Conservation (phyloP, 1,140 invertebrate species). For the Brachionus manjavacas region DNA sequence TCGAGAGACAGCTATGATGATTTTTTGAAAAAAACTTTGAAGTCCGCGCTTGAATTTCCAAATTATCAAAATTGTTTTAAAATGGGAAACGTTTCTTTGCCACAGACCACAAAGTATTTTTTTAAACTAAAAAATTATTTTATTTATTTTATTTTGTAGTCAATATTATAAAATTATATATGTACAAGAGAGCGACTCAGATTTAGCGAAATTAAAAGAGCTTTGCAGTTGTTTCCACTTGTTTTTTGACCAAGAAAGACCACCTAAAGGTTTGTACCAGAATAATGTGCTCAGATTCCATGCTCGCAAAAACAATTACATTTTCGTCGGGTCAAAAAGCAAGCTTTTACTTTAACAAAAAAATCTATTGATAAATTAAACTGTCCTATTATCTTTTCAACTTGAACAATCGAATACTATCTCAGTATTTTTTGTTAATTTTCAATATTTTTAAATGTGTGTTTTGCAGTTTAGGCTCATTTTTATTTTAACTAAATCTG, state of each 20-base stretch:
- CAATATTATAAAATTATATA: constrained; percentile 46
- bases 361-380: not conserved
- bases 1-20: not conserved
- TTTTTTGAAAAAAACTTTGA: constrained; percentile 16
- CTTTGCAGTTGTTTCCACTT: constrained; percentile 49
- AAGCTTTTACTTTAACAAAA: not conserved
- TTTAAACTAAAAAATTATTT: not conserved
- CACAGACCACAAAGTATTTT: not conserved
- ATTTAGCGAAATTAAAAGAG: constrained; percentile 43
- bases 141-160: constrained; percentile 43
- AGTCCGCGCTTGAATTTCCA: not conserved
- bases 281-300: constrained; percentile 40
- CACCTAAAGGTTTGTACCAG: constrained; percentile 48
- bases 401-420: not conserved
- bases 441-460: not conserved
- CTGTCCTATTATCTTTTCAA: not conserved
- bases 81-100: not conserved
- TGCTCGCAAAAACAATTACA: not conserved
- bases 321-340: constrained; percentile 16
- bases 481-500: not conserved
- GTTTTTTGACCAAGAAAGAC: constrained; percentile 44
- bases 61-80: not conserved
- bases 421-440: not conserved
- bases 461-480: not conserved
- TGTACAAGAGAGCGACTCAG: constrained; percentile 45